Evolutionary conservation across 2,888 invertebrate genomes (phyloP), one percentile per base, ranked within the genome.

Genomic region (Prenolepis imparis): DNA sequence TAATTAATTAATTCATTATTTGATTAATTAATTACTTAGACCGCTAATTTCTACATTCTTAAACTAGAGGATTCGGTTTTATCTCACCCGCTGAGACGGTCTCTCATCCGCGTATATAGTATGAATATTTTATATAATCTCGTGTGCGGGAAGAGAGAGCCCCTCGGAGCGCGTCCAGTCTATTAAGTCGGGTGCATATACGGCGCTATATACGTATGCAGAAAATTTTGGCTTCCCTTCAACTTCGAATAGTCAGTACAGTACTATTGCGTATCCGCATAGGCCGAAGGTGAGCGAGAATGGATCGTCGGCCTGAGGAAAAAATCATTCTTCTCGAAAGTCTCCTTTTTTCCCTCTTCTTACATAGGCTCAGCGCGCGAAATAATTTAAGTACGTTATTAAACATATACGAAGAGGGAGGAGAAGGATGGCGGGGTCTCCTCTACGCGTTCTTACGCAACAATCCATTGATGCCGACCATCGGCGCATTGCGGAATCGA

Each of bases 131-230:
- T 72, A 61, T 72, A 61, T 83, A 85, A 87, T 87, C 78, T 84
- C 78, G 57, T 82, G 86, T 87, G 85, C 89, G 48, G n/a, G n/a
- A 52, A 52, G 90, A 92, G 91, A 92, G 93, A 92, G 92, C 88
- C 92, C 91, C 93, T 94, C 94, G 93, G 93, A 94, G 94, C 94
- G 92, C 92, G 94, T 94, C 94, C 94, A 94, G 94, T 94, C 94
- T 92, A 87, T 91, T 87, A 89, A 90, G 88, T 89, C 90, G 90
- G 91, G 90, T 81, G 88, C 80, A 89, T 36, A 36, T 36, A 36
- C 91, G 92, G 92, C 91, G 92, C 85, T 70, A 28, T 28, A 28
- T 28, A 84, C 87, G 90, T 83, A 74, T 88, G 93, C 94, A 93
- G 93, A 93, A 91, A 90, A 91, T 92, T 92, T 90, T 90, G 90